Conservation (phyloP, 1,140 invertebrate species). For the Lordiphosa collinella region DNA sequence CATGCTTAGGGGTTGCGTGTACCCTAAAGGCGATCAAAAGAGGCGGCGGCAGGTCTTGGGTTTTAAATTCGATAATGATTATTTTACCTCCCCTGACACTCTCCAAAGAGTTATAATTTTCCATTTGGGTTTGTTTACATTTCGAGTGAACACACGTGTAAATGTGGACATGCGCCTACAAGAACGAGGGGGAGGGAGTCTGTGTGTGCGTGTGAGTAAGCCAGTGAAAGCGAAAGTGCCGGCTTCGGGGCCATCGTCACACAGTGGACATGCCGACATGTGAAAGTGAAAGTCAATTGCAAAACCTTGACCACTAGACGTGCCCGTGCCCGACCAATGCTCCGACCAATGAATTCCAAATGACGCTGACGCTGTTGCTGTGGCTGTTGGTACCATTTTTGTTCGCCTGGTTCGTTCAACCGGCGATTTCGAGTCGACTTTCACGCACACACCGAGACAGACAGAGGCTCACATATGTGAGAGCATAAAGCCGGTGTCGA, state of each 20-base stretch:
- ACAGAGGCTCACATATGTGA: constrained; percentile 8
- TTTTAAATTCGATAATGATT: constrained; percentile 67
- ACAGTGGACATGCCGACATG: constrained; percentile 48
- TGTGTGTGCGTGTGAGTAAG: constrained; percentile 43
- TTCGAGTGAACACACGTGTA: constrained; percentile 21
- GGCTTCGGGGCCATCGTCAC: constrained; percentile 56
- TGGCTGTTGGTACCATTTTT: constrained; percentile 25
- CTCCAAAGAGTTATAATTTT: constrained; percentile 6
- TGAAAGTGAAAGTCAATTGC: constrained; percentile 77
- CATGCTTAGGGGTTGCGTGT: constrained; percentile 26
- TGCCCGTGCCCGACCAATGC: constrained; percentile 23
- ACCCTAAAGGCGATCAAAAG: constrained; percentile 2
- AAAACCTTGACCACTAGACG: constrained; percentile 77
- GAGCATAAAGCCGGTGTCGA: too few species aligned
- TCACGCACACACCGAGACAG: constrained; percentile 25
- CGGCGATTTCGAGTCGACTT: constrained; percentile 46
- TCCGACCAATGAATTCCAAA: constrained; percentile 37
- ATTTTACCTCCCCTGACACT: constrained; percentile 4
- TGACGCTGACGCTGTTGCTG: constrained; percentile 41
- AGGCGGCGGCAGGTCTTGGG: constrained; percentile 17
- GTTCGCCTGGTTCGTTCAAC: constrained; percentile 68
- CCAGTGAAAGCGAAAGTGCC: constrained; percentile 67
- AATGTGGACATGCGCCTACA: constrained; percentile 59
- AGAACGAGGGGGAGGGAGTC: constrained; percentile 3
- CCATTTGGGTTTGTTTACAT: constrained; percentile 52